Conservation (phyloP, 23 tunicate genomes). For the Trididemnum clinides region DNA sequence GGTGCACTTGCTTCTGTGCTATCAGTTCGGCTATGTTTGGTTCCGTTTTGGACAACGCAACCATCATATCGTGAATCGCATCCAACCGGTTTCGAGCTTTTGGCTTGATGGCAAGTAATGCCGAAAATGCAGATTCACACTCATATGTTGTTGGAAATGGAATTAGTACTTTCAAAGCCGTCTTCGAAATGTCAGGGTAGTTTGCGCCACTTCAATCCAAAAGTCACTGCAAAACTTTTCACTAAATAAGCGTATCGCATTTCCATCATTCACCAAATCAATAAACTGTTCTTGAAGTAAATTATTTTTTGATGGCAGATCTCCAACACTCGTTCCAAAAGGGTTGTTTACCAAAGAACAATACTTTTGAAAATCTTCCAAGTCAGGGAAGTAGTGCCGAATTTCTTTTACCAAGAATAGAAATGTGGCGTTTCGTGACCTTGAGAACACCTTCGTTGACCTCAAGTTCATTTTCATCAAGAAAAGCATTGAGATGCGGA, state of each 20-base stretch:
- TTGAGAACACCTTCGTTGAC: constrained; percentile 34
- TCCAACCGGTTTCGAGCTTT: neutral
- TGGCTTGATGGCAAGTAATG: constrained; percentile 36
- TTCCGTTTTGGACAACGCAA: too few relatives aligned
- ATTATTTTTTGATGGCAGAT: too few relatives aligned
- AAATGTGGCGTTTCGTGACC: constrained; percentile 44
- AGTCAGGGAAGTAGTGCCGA: constrained; percentile 29
- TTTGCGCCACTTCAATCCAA: too few relatives aligned
- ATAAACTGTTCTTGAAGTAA: too few relatives aligned
- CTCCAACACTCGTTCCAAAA: too few relatives aligned
- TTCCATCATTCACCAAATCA: too few relatives aligned
- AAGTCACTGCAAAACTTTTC: too few relatives aligned
- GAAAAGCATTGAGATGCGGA: constrained; percentile 39
- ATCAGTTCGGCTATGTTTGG: too few relatives aligned
- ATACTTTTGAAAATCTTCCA: constrained; percentile 30
- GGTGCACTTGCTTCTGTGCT: too few relatives aligned
- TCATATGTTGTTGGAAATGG: too few relatives aligned
- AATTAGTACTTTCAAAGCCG: constrained; percentile 52
- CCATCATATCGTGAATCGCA: too few relatives aligned
- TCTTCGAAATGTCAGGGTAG: constrained; percentile 37
- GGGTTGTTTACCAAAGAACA: constrained; percentile 1
- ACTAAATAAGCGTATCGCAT: too few relatives aligned
- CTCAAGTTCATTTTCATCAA: constrained; percentile 60
- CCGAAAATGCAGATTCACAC: constrained; percentile 36
- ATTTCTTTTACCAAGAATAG: constrained; percentile 53